phyloP scores from a whole-genome alignment of 2,888 invertebrate genomes.

The Drosophila buzzatii region DNA sequence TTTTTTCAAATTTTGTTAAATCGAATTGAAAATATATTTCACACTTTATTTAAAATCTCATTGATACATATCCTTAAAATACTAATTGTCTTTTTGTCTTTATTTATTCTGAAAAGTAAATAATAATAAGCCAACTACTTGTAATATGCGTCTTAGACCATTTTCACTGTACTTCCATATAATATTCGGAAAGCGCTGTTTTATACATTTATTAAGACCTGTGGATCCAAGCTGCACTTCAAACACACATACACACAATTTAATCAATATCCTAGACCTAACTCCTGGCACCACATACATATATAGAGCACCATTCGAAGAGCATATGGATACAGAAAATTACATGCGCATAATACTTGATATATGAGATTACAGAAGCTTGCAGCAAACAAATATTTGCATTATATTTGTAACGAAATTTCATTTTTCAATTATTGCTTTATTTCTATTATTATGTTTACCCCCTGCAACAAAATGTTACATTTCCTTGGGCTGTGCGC shows the following conservation, averaged over 20 bases:
- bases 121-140: background rate
- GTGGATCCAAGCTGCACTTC: conserved; percentile 42
- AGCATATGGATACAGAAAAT: conserved; percentile 32
- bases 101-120: background rate
- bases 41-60: too few relatives aligned
- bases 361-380: conserved; percentile 46
- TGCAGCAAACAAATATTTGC: conserved; percentile 18
- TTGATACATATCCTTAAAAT: too few relatives aligned
- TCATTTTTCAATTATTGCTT: background rate
- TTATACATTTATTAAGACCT: conserved; percentile 23
- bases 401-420: conserved; percentile 5
- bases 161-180: conserved; percentile 7
- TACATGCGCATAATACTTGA: conserved; percentile 16
- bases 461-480: conserved; percentile 36
- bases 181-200: conserved; percentile 1
- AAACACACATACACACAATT: conserved; percentile 12
- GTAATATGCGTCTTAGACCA: background rate
- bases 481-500: conserved; percentile 74
- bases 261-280: conserved; percentile 53
- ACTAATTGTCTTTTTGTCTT: background rate
- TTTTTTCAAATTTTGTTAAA: too few relatives aligned
- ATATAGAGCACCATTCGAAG: conserved; percentile 34
- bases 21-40: too few relatives aligned
- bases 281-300: conserved; percentile 38
- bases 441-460: background rate